Percentiles rank a stretch among this genome's conserved stretches.
phyloP scores from a whole-genome alignment of 2,113 vertebrate species.

The Isichthys henryi region DNA sequence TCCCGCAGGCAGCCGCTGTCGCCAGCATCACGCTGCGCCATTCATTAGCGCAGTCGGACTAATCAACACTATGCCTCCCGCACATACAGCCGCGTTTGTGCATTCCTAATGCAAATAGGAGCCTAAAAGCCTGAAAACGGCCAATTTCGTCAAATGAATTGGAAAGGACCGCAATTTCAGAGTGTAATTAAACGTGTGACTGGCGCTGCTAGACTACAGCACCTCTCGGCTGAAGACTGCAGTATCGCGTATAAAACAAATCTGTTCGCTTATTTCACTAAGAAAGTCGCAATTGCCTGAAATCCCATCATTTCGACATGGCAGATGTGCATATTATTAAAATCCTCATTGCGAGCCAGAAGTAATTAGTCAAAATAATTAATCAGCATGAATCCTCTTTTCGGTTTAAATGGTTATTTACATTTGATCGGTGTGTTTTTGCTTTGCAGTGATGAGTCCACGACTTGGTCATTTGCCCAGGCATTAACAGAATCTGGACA shows the following conservation, averaged over 20 bases:
- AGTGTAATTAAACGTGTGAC: neutral
- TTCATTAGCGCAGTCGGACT: neutral
- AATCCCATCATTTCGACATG: neutral
- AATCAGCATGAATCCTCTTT: neutral
- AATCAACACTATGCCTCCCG: neutral
- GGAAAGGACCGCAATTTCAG: neutral
- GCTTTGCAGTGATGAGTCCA: neutral
- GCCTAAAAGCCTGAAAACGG: neutral
- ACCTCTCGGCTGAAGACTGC: neutral
- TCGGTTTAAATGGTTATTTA: neutral
- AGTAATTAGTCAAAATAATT: neutral
- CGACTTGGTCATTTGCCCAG: neutral
- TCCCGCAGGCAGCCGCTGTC: neutral
- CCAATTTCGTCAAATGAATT: neutral
- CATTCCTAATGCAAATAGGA: neutral
- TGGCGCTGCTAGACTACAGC: neutral
- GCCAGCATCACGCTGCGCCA: neutral
- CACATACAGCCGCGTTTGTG: neutral
- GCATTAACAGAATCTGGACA: neutral
- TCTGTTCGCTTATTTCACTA: neutral
- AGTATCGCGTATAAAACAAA: neutral
- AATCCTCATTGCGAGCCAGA: neutral
- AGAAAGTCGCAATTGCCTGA: neutral
- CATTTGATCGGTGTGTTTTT: neutral
- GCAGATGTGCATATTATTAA: neutral